phyloP scores from a whole-genome alignment of 2,113 vertebrate species.

The Nerophis ophidion region DNA sequence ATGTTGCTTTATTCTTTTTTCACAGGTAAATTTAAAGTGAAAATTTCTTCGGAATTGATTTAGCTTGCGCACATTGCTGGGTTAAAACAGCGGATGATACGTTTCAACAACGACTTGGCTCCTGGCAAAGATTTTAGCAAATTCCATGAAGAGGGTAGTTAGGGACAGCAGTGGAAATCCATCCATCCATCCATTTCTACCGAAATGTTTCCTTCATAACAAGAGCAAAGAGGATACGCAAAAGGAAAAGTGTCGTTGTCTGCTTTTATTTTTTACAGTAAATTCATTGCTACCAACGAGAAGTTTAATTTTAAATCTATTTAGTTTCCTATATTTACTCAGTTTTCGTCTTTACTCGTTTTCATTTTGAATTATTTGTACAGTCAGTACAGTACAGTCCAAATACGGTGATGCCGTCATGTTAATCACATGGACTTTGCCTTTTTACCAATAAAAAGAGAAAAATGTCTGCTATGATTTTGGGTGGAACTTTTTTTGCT shows the following conservation, averaged over 20 bases:
- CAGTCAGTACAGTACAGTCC: too few relatives aligned
- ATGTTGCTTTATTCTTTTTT: too few relatives aligned
- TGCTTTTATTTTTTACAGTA: not conserved
- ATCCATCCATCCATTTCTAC: too few relatives aligned
- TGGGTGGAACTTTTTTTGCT: too few relatives aligned
- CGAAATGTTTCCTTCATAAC: slow-evolving; percentile 20
- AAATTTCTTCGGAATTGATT: not conserved
- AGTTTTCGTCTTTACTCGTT: too few relatives aligned
- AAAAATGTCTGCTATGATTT: too few relatives aligned
- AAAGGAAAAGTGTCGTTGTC: not conserved
- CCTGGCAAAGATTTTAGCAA: slow-evolving; percentile 2
- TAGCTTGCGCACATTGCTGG: not conserved
- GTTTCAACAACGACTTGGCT: not conserved
- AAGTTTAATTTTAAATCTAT: too few relatives aligned
- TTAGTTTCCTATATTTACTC: too few relatives aligned
- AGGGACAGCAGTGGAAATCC: not conserved
- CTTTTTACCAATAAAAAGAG: too few relatives aligned
- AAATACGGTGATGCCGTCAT: too few relatives aligned
- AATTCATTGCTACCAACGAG: not conserved
- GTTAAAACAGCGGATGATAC: not conserved
- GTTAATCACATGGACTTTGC: too few relatives aligned
- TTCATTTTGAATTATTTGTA: too few relatives aligned
- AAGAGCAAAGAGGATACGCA: slow-evolving; percentile 14
- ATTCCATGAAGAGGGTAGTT: not conserved
- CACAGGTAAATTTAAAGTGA: not conserved